phyloP scores from a whole-genome alignment of 35 echinoderm and acorn worm species.

The Patiria miniata region DNA sequence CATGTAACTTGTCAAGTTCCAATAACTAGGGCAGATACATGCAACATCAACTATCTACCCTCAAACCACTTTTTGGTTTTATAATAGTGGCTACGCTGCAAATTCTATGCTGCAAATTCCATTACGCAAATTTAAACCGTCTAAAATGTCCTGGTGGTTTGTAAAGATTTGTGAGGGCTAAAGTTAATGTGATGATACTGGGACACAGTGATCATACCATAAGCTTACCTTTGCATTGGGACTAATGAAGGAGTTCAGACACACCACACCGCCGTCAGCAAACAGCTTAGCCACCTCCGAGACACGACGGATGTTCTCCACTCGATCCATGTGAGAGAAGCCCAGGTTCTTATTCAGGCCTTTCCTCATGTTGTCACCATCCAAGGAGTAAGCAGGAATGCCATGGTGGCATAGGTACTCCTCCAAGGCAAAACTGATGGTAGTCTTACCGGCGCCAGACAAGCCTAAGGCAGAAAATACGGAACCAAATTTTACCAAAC shows the following conservation, averaged over 20 bases:
- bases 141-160: too few species aligned
- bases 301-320: conserved; percentile 98
- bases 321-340: conserved; percentile 84
- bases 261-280: conserved; percentile 95
- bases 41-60: too few species aligned
- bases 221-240: conserved; percentile 86
- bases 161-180: too few species aligned
- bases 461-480: conserved; percentile 54
- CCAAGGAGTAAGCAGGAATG: conserved; percentile 92
- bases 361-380: conserved; percentile 93
- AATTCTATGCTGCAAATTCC: too few species aligned
- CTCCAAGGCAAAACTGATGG: conserved; percentile 95
- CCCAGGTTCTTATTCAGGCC: conserved; percentile 99
- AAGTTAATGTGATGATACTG: too few species aligned
- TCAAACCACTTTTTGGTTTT: too few species aligned
- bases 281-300: conserved; percentile 97
- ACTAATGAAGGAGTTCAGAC: conserved; percentile 92
- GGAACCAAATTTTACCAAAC: too few species aligned
- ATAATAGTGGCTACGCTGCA: too few species aligned
- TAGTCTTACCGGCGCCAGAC: conserved; percentile 97
- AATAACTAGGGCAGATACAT: too few species aligned
- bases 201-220: too few species aligned
- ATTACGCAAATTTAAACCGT: too few species aligned
- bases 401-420: conserved; percentile 93
- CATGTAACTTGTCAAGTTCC: too few species aligned